Evolutionary conservation across 2,113 vertebrate species (phyloP).

Genomic region (Austrofundulus limnaeus): DNA sequence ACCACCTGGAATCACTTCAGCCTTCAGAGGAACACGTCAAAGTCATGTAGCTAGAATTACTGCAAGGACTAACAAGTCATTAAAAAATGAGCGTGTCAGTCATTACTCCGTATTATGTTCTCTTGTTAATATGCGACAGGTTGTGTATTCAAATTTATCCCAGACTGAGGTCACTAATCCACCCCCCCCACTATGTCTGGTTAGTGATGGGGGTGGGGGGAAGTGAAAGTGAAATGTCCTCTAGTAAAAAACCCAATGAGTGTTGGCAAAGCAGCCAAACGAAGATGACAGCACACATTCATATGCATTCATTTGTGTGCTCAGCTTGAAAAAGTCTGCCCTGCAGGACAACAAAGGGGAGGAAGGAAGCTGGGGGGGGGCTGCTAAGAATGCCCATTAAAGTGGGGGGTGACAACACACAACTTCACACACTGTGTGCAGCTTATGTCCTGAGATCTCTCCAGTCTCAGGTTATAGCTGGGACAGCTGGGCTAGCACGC

Average conservation of each 20-base stretch:
- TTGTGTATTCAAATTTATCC: constrained; percentile 65
- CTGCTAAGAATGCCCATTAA: constrained; percentile 61
- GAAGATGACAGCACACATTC: constrained; percentile 79
- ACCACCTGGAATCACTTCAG: constrained; percentile 17
- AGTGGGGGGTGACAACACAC: constrained; percentile 35
- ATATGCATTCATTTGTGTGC: constrained; percentile 80
- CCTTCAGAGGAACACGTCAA: constrained; percentile 23
- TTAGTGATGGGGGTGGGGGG: constrained; percentile 22
- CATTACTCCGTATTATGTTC: constrained; percentile 28
- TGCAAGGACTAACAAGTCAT: constrained; percentile 1
- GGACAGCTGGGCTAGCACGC: constrained; percentile 76
- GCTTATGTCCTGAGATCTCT: constrained; percentile 60
- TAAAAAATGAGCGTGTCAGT: constrained; percentile 19
- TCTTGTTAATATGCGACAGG: constrained; percentile 39
- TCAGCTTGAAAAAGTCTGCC: constrained; percentile 79
- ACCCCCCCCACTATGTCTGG: constrained; percentile 55
- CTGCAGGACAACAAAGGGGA: constrained; percentile 75
- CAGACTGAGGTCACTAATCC: constrained; percentile 40
- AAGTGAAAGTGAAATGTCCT: constrained; percentile 58
- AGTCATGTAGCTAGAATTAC: constrained; percentile 10
- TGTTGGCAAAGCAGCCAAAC: constrained; percentile 70
- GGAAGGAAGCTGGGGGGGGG: constrained; percentile 77
- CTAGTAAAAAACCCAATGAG: constrained; percentile 61
- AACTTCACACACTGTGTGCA: constrained; percentile 51
- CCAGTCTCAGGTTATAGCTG: constrained; percentile 64